A percentile compares a stretch with the other conserved stretches of the same genome.
Conservation (phyloP, 2,888 invertebrate species). For the Imbricaverruca yamaguchii region DNA sequence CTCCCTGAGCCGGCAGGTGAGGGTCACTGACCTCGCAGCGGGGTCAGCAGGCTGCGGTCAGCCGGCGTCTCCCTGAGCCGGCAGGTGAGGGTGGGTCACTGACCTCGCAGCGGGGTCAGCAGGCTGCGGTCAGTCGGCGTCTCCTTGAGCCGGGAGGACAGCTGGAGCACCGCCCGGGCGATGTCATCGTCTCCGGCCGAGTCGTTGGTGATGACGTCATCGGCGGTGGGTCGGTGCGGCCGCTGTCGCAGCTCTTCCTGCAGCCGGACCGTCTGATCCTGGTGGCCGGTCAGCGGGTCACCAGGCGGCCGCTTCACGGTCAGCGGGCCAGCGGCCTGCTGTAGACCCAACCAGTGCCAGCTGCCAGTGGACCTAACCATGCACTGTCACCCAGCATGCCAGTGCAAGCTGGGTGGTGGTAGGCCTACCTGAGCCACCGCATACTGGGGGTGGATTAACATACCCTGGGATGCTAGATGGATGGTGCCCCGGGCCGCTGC, state of each 20-base stretch:
- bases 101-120: not conserved
- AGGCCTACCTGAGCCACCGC: no score
- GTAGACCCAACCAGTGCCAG: no score
- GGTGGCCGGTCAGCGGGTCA: not conserved
- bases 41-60: not conserved
- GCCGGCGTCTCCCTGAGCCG: not conserved
- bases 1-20: not conserved
- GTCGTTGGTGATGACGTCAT: conserved; percentile 1
- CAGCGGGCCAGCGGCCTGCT: no score
- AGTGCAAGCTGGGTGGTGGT: no score
- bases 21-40: not conserved
- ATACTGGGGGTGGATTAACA: no score
- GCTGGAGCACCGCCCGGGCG: not conserved
- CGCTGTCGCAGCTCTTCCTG: not conserved
- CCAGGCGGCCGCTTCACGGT: no score
- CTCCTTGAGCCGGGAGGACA: not conserved
- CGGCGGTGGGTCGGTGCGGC: not conserved
- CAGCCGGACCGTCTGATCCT: conserved; percentile 8
- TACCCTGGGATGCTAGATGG: no score
- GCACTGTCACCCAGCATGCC: no score
- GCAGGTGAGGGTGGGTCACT: not conserved
- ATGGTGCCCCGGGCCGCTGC: no score
- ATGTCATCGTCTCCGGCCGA: not conserved
- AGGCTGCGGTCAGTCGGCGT: not conserved
- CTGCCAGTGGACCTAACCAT: no score